Percentiles rank a stretch among this genome's conserved stretches.
phyloP scores from a whole-genome alignment of 1,140 invertebrate species.

The Hestina assimilis region DNA sequence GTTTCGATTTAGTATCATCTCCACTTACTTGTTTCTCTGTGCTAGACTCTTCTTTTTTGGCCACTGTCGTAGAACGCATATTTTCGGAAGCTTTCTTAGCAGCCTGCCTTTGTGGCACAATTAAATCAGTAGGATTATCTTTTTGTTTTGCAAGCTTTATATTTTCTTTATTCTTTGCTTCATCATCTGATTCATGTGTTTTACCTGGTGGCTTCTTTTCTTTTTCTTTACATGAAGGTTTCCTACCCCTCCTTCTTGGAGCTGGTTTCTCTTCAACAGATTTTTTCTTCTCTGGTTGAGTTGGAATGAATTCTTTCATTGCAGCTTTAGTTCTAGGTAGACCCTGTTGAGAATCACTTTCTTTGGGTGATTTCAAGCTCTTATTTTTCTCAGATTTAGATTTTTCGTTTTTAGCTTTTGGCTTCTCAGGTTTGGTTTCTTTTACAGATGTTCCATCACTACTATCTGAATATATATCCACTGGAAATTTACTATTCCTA shows the following conservation, averaged over 20 bases:
- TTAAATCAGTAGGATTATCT: slow-evolving; percentile 87
- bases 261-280: slow-evolving; percentile 63
- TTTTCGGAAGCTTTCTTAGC: slow-evolving; percentile 94
- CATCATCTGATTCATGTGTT: slow-evolving; percentile 69
- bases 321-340: slow-evolving; percentile 88
- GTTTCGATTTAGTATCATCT: slow-evolving; percentile 67
- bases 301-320: slow-evolving; percentile 86
- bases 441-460: slow-evolving; percentile 79
- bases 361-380: slow-evolving; percentile 78
- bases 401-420: slow-evolving; percentile 71
- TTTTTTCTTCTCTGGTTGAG: slow-evolving; percentile 65
- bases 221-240: slow-evolving; percentile 65
- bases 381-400: slow-evolving; percentile 67
- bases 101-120: slow-evolving; percentile 94
- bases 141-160: slow-evolving; percentile 79
- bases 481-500: slow-evolving; percentile 75
- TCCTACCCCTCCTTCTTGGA: slow-evolving; percentile 69
- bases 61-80: slow-evolving; percentile 82
- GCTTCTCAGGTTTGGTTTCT: slow-evolving; percentile 49
- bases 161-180: slow-evolving; percentile 79
- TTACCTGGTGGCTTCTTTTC: slow-evolving; percentile 60
- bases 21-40: slow-evolving; percentile 58
- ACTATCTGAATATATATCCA: slow-evolving; percentile 87
- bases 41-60: slow-evolving; percentile 63
- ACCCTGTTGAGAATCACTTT: slow-evolving; percentile 84